These are phyloP conservation scores for Solea senegalensis DNA, from an alignment of 2,113 vertebrate genomes.

Conservation along the genomic window DNA sequence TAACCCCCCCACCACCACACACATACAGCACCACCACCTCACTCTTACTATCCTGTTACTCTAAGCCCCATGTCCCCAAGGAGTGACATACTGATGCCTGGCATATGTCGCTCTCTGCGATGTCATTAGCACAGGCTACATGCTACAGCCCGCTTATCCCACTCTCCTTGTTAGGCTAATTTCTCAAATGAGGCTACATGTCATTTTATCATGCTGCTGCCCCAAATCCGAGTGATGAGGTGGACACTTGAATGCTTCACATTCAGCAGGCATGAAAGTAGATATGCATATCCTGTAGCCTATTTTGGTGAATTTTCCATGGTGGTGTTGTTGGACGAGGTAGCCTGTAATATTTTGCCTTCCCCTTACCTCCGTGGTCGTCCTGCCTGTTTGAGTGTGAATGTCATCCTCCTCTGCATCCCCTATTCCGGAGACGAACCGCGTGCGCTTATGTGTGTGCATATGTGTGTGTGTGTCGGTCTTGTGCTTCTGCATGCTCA, in stretches of 20 bases:
- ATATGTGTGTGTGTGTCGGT: slow-evolving; percentile 32
- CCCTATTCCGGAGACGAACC: slow-evolving; percentile 46
- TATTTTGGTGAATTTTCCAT: slow-evolving; percentile 63
- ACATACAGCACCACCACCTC: slow-evolving; percentile 43
- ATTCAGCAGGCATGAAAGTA: slow-evolving; percentile 39
- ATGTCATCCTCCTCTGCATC: slow-evolving; percentile 66
- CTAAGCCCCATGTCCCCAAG: slow-evolving; percentile 70
- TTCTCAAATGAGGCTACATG: slow-evolving; percentile 61
- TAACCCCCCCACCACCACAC: slow-evolving; percentile 28
- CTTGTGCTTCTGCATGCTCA: slow-evolving; percentile 63
- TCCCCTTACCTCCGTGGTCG: slow-evolving; percentile 46
- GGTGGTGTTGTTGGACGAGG: slow-evolving; percentile 38
- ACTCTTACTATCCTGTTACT: slow-evolving; percentile 75
- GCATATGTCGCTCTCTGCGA: slow-evolving; percentile 74
- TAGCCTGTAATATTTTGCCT: slow-evolving; percentile 51
- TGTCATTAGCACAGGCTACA: slow-evolving; percentile 72
- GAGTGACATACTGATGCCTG: slow-evolving; percentile 77
- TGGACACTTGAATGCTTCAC: slow-evolving; percentile 37
- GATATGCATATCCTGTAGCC: slow-evolving; percentile 37
- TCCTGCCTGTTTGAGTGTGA: slow-evolving; percentile 71
- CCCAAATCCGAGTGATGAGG: slow-evolving; percentile 68
- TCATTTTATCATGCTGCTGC: slow-evolving; percentile 66
- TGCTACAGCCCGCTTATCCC: slow-evolving; percentile 65
- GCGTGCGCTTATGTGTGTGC: slow-evolving; percentile 16
- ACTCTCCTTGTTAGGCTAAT: slow-evolving; percentile 66